Conservation (phyloP, 2,888 invertebrate species). For the Sminthurinus aureus region DNA sequence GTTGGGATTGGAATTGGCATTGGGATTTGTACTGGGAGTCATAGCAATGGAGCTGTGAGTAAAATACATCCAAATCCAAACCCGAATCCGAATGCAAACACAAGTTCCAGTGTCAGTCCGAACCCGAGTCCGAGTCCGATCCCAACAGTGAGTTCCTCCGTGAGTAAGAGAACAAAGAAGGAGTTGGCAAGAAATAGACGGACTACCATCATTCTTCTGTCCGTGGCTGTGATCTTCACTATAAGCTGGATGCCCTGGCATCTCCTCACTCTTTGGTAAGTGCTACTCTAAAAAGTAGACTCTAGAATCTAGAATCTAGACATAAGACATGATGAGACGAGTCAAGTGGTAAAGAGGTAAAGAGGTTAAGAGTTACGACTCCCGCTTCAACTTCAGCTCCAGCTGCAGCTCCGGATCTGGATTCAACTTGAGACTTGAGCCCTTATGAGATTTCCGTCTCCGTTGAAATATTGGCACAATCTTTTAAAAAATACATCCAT, state of each 20-base stretch:
- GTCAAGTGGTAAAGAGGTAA: no score
- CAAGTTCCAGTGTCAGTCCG: conserved; percentile 42
- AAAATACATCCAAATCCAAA: neutral
- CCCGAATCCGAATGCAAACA: neutral
- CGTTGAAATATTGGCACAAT: no score
- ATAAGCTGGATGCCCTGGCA: conserved; percentile 70
- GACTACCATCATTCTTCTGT: conserved; percentile 60
- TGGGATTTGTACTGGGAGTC: neutral
- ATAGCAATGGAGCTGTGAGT: neutral
- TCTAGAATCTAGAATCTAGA: no score
- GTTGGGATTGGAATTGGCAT: neutral
- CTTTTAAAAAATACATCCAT: no score
- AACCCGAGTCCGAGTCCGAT: neutral
- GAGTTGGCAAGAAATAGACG: conserved; percentile 37
- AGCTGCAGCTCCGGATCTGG: no score
- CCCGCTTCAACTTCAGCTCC: no score
- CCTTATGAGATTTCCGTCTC: no score
- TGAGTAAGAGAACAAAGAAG: conserved; percentile 56
- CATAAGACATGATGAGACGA: no score
- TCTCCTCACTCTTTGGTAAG: conserved; percentile 65
- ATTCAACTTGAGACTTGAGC: no score
- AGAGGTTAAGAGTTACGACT: no score
- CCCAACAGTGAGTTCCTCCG: conserved; percentile 60
- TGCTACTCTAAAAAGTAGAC: no score
- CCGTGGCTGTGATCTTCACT: conserved; percentile 68